phyloP scores from a whole-genome alignment of 1,140 invertebrate species.

The Chironomus striatipennis region DNA sequence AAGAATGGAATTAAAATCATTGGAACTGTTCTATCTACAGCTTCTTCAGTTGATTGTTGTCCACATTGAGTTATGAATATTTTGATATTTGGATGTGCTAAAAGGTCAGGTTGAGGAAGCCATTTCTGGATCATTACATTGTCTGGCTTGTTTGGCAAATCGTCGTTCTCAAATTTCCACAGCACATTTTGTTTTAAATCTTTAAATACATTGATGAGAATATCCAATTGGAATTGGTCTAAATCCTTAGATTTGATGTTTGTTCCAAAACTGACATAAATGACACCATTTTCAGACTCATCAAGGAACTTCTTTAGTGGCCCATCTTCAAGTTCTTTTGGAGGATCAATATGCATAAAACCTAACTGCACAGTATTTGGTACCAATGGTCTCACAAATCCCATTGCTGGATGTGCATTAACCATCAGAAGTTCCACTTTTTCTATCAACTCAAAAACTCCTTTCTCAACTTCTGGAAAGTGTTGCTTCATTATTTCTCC shows the following conservation, averaged over 20 bases:
- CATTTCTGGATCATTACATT: slow-evolving; percentile 45
- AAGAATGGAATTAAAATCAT: slow-evolving; percentile 39
- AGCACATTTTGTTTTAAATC: slow-evolving; percentile 49
- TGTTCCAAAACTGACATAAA: slow-evolving; percentile 55
- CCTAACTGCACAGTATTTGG: slow-evolving; percentile 34
- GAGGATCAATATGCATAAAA: not conserved
- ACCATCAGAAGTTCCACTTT: slow-evolving; percentile 35
- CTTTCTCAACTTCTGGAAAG: slow-evolving; percentile 29
- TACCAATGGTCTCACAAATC: slow-evolving; percentile 33
- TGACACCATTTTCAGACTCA: slow-evolving; percentile 49
- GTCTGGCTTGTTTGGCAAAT: slow-evolving; percentile 36
- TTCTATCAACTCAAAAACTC: slow-evolving; percentile 28
- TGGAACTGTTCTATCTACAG: slow-evolving; percentile 39
- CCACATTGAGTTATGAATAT: slow-evolving; percentile 27
- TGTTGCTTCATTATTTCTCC: not conserved
- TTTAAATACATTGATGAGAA: slow-evolving; percentile 44
- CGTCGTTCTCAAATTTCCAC: slow-evolving; percentile 54
- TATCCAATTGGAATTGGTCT: slow-evolving; percentile 39
- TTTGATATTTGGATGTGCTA: slow-evolving; percentile 26
- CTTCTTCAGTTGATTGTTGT: slow-evolving; percentile 36
- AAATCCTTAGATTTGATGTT: slow-evolving; percentile 41
- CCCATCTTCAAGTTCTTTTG: slow-evolving; percentile 31
- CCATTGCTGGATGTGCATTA: slow-evolving; percentile 38
- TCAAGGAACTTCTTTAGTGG: slow-evolving; percentile 52
- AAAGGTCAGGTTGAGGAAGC: not conserved